Conservation (phyloP, 2,888 invertebrate genomes). For the Aromia moschata region DNA sequence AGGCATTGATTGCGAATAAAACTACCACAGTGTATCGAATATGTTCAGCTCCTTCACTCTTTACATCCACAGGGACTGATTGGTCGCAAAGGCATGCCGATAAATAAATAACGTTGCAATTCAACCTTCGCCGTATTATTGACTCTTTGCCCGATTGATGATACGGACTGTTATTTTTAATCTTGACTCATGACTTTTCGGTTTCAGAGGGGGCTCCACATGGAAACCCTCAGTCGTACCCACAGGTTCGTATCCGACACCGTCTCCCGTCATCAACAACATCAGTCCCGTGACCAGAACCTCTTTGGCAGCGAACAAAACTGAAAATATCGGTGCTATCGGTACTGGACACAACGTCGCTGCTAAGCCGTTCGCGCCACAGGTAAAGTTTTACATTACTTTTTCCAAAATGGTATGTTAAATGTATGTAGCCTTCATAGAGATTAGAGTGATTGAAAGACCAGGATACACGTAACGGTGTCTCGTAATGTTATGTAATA, state of each 20-base stretch:
- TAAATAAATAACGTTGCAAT: background rate
- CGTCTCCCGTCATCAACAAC: slow-evolving; percentile 67
- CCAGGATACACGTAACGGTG: too few species aligned
- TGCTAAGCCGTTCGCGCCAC: slow-evolving; percentile 79
- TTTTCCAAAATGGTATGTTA: too few species aligned
- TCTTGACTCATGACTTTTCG: background rate
- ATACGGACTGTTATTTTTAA: slow-evolving; percentile 42
- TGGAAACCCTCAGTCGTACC: slow-evolving; percentile 93
- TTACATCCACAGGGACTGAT: too few species aligned
- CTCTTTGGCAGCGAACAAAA: slow-evolving; percentile 79
- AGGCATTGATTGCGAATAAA: too few species aligned
- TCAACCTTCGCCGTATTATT: slow-evolving; percentile 45
- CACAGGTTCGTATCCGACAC: slow-evolving; percentile 73
- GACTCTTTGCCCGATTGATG: slow-evolving; percentile 47
- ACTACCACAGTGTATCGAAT: too few species aligned
- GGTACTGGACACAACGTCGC: slow-evolving; percentile 89
- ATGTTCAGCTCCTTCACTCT: too few species aligned
- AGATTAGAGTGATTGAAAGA: too few species aligned
- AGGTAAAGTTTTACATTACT: too few species aligned
- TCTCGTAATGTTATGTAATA: too few species aligned
- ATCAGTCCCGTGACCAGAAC: slow-evolving; percentile 84
- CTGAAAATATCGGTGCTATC: slow-evolving; percentile 69
- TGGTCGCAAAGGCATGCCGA: background rate
- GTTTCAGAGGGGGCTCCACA: slow-evolving; percentile 69
- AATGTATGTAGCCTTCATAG: too few species aligned